Evolutionary conservation across 2,797 vertebrate genomes (phyloP).

Genomic region (Diplodus sargus): DNA sequence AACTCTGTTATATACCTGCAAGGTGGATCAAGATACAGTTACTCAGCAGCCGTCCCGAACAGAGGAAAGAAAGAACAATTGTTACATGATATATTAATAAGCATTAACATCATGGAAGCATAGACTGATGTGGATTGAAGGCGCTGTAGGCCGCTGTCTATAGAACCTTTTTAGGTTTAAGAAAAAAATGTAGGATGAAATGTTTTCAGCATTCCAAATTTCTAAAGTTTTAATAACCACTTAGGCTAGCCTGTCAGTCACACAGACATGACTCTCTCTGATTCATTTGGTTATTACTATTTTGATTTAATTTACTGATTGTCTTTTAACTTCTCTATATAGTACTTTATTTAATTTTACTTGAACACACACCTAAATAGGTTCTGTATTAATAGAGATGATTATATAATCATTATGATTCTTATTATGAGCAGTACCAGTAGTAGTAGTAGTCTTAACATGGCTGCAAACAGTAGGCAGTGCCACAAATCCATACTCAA

Average conservation of each 20-base stretch:
- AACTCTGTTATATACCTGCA: conserved; percentile 99
- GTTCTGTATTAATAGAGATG: no score
- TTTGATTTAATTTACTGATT: no score
- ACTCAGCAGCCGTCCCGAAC: conserved; percentile 77
- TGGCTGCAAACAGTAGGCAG: conserved; percentile 3
- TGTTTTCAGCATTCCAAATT: background rate
- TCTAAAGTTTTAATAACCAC: background rate
- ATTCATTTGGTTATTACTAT: no score
- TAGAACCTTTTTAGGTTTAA: background rate
- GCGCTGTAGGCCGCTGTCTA: conserved; percentile 9
- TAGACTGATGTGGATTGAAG: conserved; percentile 21
- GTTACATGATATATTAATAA: conserved; percentile 48
- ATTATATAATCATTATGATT: no score
- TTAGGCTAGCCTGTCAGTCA: background rate
- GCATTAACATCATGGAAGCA: conserved; percentile 25
- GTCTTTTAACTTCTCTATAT: no score
- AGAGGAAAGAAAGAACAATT: conserved; percentile 62
- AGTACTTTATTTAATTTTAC: no score
- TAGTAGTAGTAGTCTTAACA: background rate
- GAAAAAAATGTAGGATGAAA: background rate
- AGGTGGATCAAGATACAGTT: conserved; percentile 96
- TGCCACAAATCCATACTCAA: background rate
- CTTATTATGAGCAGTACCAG: no score
- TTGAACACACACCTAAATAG: no score
- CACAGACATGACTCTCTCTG: background rate